Base-by-base conservation (phyloP, 2,797 vertebrate genomes). In the Pseudomugil tenellus region DNA sequence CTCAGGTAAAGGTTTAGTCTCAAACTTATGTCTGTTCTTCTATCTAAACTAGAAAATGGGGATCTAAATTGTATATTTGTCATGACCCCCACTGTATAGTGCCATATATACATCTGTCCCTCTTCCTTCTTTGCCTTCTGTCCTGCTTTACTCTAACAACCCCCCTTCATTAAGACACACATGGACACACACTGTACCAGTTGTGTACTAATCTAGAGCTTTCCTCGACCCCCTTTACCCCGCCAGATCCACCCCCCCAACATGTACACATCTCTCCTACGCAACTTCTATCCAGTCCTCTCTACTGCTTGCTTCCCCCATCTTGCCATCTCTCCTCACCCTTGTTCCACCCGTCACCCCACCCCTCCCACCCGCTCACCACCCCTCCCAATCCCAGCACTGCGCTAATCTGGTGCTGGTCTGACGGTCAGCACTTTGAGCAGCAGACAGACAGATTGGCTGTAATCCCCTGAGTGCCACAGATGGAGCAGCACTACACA, bases 361-460 rank as follows among this genome's bases (percentile, higher is more conserved):
- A 6, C 32, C 32, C 31, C 6, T 23, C n/a, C 37, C 37, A 39
- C 37, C 37, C 37, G 13, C 37, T 14, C 37, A 17, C 37, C 37
- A 39, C 37, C 39, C 39, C 39, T 17, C 39, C 81, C 90, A 89
- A 82, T 87, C 85, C 81, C 84, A 76, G 77, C 81, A 84, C 83
- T 83, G 79, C 89, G 89, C 91, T 93, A 93, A 94, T 94, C 92
- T 93, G 88, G 69, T 84, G 84, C 88, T 84, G 79, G 71, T 88
- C 83, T 91, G 92, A 88, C 87, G 65, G 92, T 94, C 93, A 94
- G 93, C 93, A 93, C 89, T 95, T 93, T 92, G 89, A 84, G 89
- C 83, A 48, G 89, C 90, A 94, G 93, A 93, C 93, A 93, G 92
- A 94, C 91, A 84, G 93, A 92, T 92, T 89, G 88, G 82, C 89